phyloP scores from a whole-genome alignment of 1,140 invertebrate species.

The Tachypleus tridentatus region DNA sequence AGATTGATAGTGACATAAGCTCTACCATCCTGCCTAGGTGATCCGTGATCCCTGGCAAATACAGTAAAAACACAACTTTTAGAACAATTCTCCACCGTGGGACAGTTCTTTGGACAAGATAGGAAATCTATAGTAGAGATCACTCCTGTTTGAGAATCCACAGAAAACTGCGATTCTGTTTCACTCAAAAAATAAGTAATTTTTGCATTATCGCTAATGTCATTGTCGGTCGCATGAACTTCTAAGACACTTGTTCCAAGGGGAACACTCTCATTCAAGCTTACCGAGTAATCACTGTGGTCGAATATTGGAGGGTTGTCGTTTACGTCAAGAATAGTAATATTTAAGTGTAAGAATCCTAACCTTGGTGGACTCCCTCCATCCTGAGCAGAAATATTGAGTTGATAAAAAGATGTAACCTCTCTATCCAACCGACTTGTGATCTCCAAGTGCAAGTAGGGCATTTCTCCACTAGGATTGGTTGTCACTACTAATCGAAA shows the following conservation, averaged over 20 bases:
- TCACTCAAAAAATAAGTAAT: slow-evolving; percentile 79
- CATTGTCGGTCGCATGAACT: slow-evolving; percentile 83
- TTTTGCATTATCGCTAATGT: slow-evolving; percentile 81
- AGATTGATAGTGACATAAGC: slow-evolving; percentile 68
- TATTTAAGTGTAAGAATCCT: slow-evolving; percentile 78
- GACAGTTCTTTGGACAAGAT: slow-evolving; percentile 46
- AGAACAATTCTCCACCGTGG: slow-evolving; percentile 48
- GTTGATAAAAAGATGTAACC: slow-evolving; percentile 59
- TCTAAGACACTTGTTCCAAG: slow-evolving; percentile 73
- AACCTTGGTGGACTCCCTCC: slow-evolving; percentile 62
- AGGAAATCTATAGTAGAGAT: slow-evolving; percentile 66
- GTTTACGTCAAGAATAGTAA: slow-evolving; percentile 82
- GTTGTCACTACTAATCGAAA: slow-evolving; percentile 73
- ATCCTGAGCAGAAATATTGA: slow-evolving; percentile 82
- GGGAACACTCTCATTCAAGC: slow-evolving; percentile 77
- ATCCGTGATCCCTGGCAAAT: slow-evolving; percentile 85
- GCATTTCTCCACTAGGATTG: slow-evolving; percentile 74
- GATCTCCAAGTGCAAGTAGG: slow-evolving; percentile 79
- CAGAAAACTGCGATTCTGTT: slow-evolving; percentile 67
- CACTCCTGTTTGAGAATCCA: slow-evolving; percentile 74
- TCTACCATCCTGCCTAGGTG: slow-evolving; percentile 69
- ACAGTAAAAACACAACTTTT: slow-evolving; percentile 90
- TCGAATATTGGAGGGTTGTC: slow-evolving; percentile 90
- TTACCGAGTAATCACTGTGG: slow-evolving; percentile 81
- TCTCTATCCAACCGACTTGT: slow-evolving; percentile 81